A percentile compares a stretch with the other conserved stretches of the same genome.
These are phyloP conservation scores for Aurelia sp. DNA, from an alignment of 30 jellyfish, hydroid and myxozoan genomes.

Conservation along the genomic window DNA sequence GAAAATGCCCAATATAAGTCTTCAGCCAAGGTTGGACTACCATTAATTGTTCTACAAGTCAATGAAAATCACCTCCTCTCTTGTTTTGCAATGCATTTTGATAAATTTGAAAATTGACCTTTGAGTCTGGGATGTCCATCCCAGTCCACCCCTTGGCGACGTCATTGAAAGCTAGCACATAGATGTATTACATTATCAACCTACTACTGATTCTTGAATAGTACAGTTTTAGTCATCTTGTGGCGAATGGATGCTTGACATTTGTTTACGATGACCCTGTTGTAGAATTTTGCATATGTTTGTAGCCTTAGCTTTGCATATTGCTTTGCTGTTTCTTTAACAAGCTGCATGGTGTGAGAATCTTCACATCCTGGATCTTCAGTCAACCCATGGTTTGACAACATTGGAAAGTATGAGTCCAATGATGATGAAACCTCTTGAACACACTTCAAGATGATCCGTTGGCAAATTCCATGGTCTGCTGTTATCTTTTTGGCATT, in stretches of 20 bases:
- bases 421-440: constrained; percentile 8
- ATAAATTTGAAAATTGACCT: background rate
- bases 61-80: too few relatives aligned
- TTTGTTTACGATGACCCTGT: constrained; percentile 42
- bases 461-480: constrained; percentile 24
- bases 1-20: too few relatives aligned
- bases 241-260: constrained; percentile 42
- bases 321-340: background rate
- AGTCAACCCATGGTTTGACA: constrained; percentile 1
- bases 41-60: too few relatives aligned
- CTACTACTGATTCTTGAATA: constrained; percentile 46
- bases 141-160: background rate
- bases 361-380: constrained; percentile 36
- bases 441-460: background rate
- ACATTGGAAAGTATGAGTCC: constrained; percentile 25
- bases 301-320: background rate
- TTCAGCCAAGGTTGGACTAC: too few relatives aligned
- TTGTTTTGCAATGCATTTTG: background rate
- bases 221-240: constrained; percentile 54
- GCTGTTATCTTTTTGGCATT: constrained; percentile 1
- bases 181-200: background rate
- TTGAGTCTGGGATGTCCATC: background rate
- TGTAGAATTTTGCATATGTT: background rate
- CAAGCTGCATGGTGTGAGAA: too few relatives aligned
- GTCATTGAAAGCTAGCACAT: background rate